Evolutionary conservation across 2,888 invertebrate species (phyloP), one percentile per base, ranked within the genome.

Genomic region (Eupeodes luniger): DNA sequence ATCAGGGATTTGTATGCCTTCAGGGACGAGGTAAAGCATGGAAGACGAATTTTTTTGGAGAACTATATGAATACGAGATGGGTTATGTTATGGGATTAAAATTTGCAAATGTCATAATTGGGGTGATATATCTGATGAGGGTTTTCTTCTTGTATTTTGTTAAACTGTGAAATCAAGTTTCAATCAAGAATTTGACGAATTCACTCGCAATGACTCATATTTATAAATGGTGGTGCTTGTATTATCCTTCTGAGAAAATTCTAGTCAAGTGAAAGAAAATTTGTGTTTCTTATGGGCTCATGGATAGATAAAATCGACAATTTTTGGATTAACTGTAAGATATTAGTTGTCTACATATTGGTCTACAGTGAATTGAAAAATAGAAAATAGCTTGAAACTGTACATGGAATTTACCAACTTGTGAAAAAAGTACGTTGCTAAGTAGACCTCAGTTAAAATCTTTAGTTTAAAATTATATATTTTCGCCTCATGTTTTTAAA

Each of bases 101-200:
- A 89, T 89, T 89, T 85, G 89, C 89, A 85, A 89, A 89, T 47
- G 85, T 89, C 88, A 89, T 85, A 85, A 89, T 82, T 85, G 88
- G 88, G 88, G 88, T 88, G 84, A 88, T 87, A 59, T 14, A 40
- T 44, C 72, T 88, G 87, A 88, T 69, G 88, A 88, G 88, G 88
- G 88, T 72, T 59, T 27, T 34, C 9, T 81, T 77, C 59, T 51
- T 57, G 7, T 77, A 74, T 77, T 81, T 66, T 47, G 11, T 49
- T 19, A 51, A 19, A 14, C 78, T 16, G 9, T 55, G 66, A 62
- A 83, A 83, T 84, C 84, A 67, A 69, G 84, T 88, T 88, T 44
- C 72, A 57, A 75, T 86, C 81, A 44, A 51, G 36, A 14, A 44
- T 76, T 79, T 36, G 64, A 66, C 57, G 62, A 36, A 67, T 74